Percentiles rank a stretch among this genome's conserved stretches.
phyloP scores from a whole-genome alignment of 2,113 vertebrate genomes.

The Microcebus lehilahytsara region DNA sequence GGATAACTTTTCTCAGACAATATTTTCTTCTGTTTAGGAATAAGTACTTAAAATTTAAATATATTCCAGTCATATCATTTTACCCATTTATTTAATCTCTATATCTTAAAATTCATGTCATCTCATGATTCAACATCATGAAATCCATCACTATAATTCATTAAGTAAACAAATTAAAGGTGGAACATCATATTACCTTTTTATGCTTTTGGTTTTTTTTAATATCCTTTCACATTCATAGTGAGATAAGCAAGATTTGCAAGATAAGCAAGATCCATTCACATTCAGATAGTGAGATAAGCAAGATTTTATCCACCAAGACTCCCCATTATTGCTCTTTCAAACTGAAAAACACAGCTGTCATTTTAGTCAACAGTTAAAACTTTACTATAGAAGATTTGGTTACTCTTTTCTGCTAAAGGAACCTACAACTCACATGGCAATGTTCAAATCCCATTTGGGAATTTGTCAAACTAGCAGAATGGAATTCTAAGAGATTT shows the following conservation, averaged over 20 bases:
- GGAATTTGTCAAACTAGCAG: background rate
- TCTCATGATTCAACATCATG: background rate
- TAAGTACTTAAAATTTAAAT: slow-evolving; percentile 45
- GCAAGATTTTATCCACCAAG: slow-evolving; percentile 4
- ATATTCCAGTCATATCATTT: background rate
- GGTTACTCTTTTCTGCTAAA: background rate
- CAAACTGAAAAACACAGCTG: slow-evolving; percentile 1
- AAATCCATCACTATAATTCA: slow-evolving; percentile 41
- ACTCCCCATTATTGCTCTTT: background rate
- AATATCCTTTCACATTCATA: slow-evolving; percentile 35
- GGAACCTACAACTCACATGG: background rate
- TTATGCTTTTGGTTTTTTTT: slow-evolving; percentile 41
- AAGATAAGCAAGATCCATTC: too few relatives aligned
- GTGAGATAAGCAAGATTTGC: slow-evolving; percentile 20
- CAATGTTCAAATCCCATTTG: background rate
- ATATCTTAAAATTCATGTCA: slow-evolving; percentile 8
- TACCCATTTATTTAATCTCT: slow-evolving; percentile 39
- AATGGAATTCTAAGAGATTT: background rate
- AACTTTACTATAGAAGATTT: background rate
- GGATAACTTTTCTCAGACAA: background rate
- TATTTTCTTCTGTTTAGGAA: slow-evolving; percentile 43
- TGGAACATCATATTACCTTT: background rate
- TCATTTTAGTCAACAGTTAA: slow-evolving; percentile 43
- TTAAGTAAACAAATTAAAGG: slow-evolving; percentile 52
- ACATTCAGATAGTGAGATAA: background rate